Conservation (phyloP, 2,797 vertebrate species). For the Tiaroga cobitis region DNA sequence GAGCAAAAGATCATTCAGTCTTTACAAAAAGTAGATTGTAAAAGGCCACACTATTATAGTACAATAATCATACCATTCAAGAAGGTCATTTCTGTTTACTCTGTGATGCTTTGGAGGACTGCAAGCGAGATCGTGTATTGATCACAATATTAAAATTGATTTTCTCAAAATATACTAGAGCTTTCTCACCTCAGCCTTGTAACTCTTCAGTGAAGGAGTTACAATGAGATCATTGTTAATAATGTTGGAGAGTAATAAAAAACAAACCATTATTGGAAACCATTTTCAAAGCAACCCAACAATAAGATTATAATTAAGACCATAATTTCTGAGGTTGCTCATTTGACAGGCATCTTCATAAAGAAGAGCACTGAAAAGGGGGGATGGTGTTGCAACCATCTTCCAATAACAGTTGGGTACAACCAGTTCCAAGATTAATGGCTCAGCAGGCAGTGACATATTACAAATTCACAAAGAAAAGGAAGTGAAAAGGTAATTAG, state of each 20-base stretch:
- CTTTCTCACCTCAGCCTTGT: conserved; percentile 45
- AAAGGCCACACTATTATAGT: conserved; percentile 60
- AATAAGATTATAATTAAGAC: conserved; percentile 65
- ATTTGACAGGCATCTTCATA: conserved; percentile 38
- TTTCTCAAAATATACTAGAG: conserved; percentile 67
- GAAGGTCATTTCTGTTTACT: conserved; percentile 70
- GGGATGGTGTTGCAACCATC: background rate
- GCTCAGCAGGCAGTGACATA: background rate
- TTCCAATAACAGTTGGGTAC: background rate
- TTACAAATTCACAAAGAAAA: background rate
- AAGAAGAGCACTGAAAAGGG: background rate
- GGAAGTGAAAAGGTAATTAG: background rate
- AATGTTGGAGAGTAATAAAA: conserved; percentile 69
- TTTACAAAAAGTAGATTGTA: conserved; percentile 61
- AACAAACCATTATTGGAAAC: conserved; percentile 61
- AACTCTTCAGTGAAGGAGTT: conserved; percentile 48
- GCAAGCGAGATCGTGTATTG: conserved; percentile 67
- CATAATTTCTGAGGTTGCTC: conserved; percentile 51
- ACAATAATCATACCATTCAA: conserved; percentile 60
- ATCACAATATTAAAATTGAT: conserved; percentile 75
- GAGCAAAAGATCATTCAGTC: conserved; percentile 59
- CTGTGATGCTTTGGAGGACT: conserved; percentile 63
- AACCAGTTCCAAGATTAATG: conserved; percentile 11
- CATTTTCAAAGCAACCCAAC: conserved; percentile 54
- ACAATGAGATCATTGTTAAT: conserved; percentile 64